These are phyloP conservation scores for Crossaster papposus DNA, from an alignment of 53 echinoderm and acorn worm genomes.

Conservation along the genomic window DNA sequence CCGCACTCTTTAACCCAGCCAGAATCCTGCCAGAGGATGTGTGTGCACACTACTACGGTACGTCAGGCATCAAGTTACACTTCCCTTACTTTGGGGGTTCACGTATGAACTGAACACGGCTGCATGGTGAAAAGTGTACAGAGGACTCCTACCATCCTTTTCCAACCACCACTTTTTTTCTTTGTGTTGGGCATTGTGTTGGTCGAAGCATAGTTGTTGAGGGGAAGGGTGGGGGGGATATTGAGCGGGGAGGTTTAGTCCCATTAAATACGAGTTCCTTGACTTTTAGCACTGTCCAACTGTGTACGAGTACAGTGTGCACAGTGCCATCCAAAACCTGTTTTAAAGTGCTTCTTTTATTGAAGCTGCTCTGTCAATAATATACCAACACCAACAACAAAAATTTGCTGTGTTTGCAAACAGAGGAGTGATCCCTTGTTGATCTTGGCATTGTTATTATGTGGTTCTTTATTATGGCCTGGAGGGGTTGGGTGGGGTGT, in stretches of 20 bases:
- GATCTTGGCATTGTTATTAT: neutral
- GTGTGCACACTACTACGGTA: conserved; percentile 19
- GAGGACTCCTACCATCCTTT: neutral
- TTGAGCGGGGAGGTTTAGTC: neutral
- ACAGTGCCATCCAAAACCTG: conserved; percentile 8
- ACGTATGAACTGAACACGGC: neutral
- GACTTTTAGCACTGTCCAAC: conserved; percentile 31
- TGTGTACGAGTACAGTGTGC: conserved; percentile 27
- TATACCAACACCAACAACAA: neutral
- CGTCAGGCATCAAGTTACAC: conserved; percentile 50
- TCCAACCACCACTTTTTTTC: neutral
- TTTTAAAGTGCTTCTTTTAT: neutral
- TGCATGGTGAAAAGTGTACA: conserved; percentile 43
- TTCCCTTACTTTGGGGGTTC: neutral
- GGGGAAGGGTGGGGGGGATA: neutral
- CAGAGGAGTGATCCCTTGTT: neutral
- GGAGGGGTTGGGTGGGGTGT: neutral
- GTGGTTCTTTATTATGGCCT: neutral
- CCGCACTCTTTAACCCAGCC: neutral
- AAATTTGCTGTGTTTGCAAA: neutral
- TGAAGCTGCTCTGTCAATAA: neutral
- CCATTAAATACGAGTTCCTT: conserved; percentile 26
- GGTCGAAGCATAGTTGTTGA: neutral
- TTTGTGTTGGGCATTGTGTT: too few relatives aligned
- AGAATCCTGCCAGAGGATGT: conserved; percentile 25